Evolutionary conservation across 2,113 vertebrate genomes (phyloP), one percentile per base, ranked within the genome.

Genomic region (Amphiprion ocellaris): DNA sequence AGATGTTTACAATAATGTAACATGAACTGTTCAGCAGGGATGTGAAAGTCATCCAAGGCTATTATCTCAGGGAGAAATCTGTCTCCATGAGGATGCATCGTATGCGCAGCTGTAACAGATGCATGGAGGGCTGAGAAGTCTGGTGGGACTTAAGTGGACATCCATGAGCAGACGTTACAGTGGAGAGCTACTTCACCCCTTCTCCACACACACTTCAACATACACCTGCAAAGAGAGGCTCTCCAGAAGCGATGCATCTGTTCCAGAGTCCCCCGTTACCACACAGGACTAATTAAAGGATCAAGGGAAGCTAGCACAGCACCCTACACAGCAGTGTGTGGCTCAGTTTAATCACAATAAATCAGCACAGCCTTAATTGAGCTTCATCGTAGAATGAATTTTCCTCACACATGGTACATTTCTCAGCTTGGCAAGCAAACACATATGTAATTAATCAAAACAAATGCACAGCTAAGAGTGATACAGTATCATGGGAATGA

Each of bases 251-350:
- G 55, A 66, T n/a, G 60, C 81, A 85, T 89, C 81, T 84, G 86
- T 79, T 89, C 80, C 74, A 71, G 62, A 33, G 39, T 64, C 76
- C 76, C 69, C 78, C 9, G 30, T 79, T 77, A 74, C 84, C 79
- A 65, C n/a, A 46, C n/a, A 84, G 71, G 77, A 47, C 81, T 88
- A 91, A 93, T 94, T 84, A 92, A 89, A 90, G 84, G 65, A 90
- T 89, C 87, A 65, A 19, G 73, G 76, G 73, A 80, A 74, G 81
- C 85, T 80, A 82, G 68, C 55, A 23, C 69, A 41, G 80, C 60
- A 41, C 60, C 62, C 69, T n/a, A 69, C 81, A 65, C 82, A 84
- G 85, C 76, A 80, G 76, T 61, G 59, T 53, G 53, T 14, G 59
- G 69, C 86, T 87, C 63, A 59, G 85, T 85, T 86, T 71, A 85